Evolutionary conservation across 1,140 invertebrate genomes (phyloP), one percentile per base, ranked within the genome.

Genomic region (Lasioglossum albipes): DNA sequence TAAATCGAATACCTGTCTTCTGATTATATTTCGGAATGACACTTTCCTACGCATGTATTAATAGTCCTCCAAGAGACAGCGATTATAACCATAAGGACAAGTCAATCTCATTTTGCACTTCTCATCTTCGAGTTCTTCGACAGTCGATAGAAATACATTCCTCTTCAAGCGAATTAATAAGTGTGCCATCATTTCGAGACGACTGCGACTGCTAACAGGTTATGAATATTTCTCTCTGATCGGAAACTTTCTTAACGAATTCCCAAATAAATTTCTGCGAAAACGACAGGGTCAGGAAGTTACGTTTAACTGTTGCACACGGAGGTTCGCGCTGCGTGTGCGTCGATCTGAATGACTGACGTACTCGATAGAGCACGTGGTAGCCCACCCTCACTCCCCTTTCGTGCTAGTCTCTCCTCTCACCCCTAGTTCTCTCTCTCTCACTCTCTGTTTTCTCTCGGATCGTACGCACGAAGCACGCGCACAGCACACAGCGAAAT

Each of bases 311-410:
- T 59, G 75, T 78, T 78, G 68, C 75, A 66, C 75, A 54, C 75
- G 16, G 75, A 22, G 67, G 7, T 86, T 70, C 59, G 61, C 81
- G 83, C 79, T 84, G 81, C 70, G 62, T 82, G 79, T 75, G 74
- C 79, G 84, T 83, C 62, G 64, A 76, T 59, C 67, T 68, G 82
- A 87, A 87, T 86, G 82, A 87, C 80, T 81, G 82, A 75, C 72
- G 73, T 65, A 71, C 75, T 82, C 79, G 84, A 79, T 79, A 66
- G 77, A 57, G 41, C 77, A 79, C 70, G 77, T 79, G 77, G 77
- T 73, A 57, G 49, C 7, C 62, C 61, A 27, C 36, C 69, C 70
- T 36, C 20, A 10, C 2, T 27, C 57, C 57, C 27, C 16, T 72
- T 72, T 86, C 79, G 57, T 16, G 62, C 64, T 77, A 65, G 65